These are phyloP conservation scores for Lasioglossum calceatum DNA, from an alignment of 2,888 invertebrate species.

Conservation along the genomic window DNA sequence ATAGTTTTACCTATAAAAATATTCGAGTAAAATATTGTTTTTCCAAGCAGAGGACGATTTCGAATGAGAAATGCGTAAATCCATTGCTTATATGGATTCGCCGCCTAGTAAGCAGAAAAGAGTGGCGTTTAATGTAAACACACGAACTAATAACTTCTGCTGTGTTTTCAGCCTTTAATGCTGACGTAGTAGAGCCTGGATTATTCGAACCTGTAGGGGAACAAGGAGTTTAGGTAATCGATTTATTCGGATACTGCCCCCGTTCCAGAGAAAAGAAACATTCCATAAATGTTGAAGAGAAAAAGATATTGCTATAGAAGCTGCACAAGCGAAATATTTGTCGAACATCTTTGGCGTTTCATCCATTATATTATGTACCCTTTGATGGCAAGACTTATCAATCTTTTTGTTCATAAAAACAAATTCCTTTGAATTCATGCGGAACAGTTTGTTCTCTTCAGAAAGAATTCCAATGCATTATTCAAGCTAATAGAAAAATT, in stretches of 20 bases:
- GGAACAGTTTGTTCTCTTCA: neutral
- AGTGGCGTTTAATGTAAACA: neutral
- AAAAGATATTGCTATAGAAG: neutral
- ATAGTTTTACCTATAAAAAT: neutral
- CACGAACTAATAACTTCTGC: conserved; percentile 12
- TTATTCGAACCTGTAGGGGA: conserved; percentile 2
- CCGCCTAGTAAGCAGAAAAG: neutral
- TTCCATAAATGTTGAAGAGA: neutral
- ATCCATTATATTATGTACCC: neutral
- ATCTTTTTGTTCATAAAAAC: neutral
- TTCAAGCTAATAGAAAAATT: neutral
- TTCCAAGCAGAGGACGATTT: neutral
- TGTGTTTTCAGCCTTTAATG: conserved; percentile 9
- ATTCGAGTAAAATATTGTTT: neutral
- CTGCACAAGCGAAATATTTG: neutral
- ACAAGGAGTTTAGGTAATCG: neutral
- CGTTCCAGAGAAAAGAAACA: neutral
- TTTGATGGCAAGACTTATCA: neutral
- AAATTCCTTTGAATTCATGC: neutral
- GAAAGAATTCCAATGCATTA: neutral
- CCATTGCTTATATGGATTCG: neutral
- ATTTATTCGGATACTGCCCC: conserved; percentile 1
- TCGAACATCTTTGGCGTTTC: neutral
- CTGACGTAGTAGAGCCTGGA: conserved; percentile 9
- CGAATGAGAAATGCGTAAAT: neutral